phyloP scores from a whole-genome alignment of 2,888 invertebrate species.

The Exephanes ischioxanthus region DNA sequence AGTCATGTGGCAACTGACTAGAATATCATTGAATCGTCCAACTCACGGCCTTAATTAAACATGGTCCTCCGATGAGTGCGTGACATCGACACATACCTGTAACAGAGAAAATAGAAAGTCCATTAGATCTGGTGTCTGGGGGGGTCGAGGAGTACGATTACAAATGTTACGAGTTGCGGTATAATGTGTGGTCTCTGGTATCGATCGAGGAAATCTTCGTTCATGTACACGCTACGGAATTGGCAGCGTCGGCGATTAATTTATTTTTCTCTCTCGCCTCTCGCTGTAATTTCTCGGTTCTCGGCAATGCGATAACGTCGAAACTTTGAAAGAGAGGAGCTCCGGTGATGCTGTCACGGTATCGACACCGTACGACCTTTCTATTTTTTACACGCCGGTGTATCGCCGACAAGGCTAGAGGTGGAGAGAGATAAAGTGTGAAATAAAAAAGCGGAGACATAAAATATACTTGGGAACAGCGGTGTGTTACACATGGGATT shows the following conservation, averaged over 20 bases:
- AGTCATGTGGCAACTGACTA: not conserved
- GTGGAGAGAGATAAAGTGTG: not conserved
- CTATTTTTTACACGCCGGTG: not conserved
- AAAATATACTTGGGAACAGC: conserved; percentile 31
- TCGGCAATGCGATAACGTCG: conserved; percentile 1
- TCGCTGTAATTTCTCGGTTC: not conserved
- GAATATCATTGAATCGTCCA: conserved; percentile 6
- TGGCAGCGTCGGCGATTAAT: not conserved
- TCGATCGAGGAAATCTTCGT: conserved; percentile 1
- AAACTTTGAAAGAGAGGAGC: not conserved
- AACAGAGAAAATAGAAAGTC: conserved; percentile 54
- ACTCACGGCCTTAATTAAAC: conserved; percentile 26
- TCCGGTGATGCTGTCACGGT: not conserved
- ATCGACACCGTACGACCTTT: not conserved
- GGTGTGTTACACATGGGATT: conserved; percentile 49
- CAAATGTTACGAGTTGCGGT: not conserved
- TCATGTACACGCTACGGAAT: not conserved
- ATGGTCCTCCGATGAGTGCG: not conserved
- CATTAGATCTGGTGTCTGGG: conserved; percentile 16
- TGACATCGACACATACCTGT: conserved; percentile 59
- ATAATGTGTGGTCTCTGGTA: not conserved
- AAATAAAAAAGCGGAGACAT: conserved; percentile 44
- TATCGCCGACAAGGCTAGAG: not conserved
- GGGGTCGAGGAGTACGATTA: not conserved
- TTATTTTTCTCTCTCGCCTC: not conserved